Evolutionary conservation across 37 sponge, comb jelly and placozoan genomes (phyloP), one percentile per base, ranked within the genome.

Genomic region (Petrosia ficiformis): DNA sequence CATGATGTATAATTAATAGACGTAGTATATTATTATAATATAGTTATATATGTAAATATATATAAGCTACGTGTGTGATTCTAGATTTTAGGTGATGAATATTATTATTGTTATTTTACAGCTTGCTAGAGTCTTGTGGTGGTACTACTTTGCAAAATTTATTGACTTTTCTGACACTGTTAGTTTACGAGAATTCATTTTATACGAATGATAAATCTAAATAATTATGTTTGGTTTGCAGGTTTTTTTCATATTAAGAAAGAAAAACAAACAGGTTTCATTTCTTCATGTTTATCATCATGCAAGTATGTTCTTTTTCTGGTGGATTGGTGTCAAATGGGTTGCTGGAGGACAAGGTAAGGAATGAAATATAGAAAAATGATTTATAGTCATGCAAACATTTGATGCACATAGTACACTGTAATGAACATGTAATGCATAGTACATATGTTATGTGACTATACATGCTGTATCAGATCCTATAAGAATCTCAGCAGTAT

Each of bases 261-360:
- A 95, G 86, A 95, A 95, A 82, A 80, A 87, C 61, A 83, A 79
- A 52, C 96, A 95, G 67, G 84, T 95, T 6, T 89, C 96, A 19
- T 95, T 95, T 80, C 89, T 95, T 26, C 96, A 95, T 68, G 92
- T 95, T 71, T 95, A 95, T 73, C 96, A 95, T 71, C 96, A 95
- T 61, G 82, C 89, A 44, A 75, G 86, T 67, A 95, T 95, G 96
- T 88, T 87, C 76, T 80, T 84, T 60, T 80, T 95, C 39, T 95
- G 96, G 96, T 95, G 92, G 92, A 95, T 95, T 59, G 96, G 96
- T 4, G 79, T 91, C 80, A 91, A 91, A 70, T 95, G 96, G 96
- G 96, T 91, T n/a, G 96, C 96, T 33, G 96, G 92, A 33, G 92
- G 92, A 75, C 92, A 86, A 61, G 86, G 92, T 92, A 41, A 83